Conservation (phyloP, 2,888 invertebrate species). For the Morpho achilles region DNA sequence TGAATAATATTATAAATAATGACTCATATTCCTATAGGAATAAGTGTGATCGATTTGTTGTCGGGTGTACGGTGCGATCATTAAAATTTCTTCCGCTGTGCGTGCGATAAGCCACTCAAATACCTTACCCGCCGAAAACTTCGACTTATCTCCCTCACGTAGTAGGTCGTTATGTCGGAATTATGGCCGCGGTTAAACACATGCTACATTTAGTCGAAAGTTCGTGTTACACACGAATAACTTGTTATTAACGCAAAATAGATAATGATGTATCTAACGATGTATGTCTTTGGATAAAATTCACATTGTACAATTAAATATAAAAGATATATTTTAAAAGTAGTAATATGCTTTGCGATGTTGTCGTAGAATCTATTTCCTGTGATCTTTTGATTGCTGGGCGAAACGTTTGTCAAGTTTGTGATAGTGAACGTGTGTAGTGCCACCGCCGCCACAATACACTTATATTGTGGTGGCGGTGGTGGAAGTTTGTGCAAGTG, state of each 20-base stretch:
- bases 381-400: too few species aligned
- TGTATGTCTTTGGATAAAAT: neutral
- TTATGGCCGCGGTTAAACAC: conserved; percentile 74
- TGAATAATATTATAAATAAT: neutral
- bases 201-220: conserved; percentile 76
- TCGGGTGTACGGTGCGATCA: conserved; percentile 41
- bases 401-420: too few species aligned
- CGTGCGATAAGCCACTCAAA: conserved; percentile 67
- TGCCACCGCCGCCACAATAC: too few species aligned
- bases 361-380: too few species aligned
- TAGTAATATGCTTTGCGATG: too few species aligned
- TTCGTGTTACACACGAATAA: conserved; percentile 68
- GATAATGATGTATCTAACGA: conserved; percentile 30
- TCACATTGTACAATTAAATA: too few species aligned
- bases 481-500: too few species aligned
- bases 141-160: conserved; percentile 75
- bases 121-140: conserved; percentile 64
- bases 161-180: conserved; percentile 70
- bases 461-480: too few species aligned
- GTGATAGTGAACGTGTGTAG: too few species aligned
- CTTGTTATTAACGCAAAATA: conserved; percentile 57
- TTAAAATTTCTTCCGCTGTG: conserved; percentile 72
- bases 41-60: conserved; percentile 1
- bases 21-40: neutral
- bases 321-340: too few species aligned